Base-by-base conservation (phyloP, 2,113 vertebrate species). In the Passer domesticus region DNA sequence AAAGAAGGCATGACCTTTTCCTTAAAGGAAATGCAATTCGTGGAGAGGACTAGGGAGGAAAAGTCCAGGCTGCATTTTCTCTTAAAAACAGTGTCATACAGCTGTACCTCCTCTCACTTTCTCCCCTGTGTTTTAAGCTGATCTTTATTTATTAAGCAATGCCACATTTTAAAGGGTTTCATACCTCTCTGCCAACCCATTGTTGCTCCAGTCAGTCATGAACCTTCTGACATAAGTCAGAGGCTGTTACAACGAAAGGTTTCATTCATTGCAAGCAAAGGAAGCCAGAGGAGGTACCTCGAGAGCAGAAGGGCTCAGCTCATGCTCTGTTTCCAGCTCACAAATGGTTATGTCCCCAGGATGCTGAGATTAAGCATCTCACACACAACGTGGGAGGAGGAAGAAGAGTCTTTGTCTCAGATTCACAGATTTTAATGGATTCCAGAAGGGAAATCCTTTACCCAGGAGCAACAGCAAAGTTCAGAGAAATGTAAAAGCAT, bases 401-500 rank as follows among this genome's bases (percentile, higher is more conserved):
- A 90, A 74, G 92, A 92, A 41, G 20, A 72, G 15, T 7, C 18
- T 83, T 90, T 87, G n/a, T 77, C 59, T 66, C 66, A 83, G 44
- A 73, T 66, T 86, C 37, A 60, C 31, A 81, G 49, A 59, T 83
- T 86, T 73, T 95, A 91, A 95, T 93, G 85, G 76, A 83, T 92
- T 95, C 93, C 91, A 96, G 85, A 92, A 87, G 41, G 21, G 27
- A 92, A 91, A 75, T 86, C 49, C 95, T 96, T 96, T 92, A 86
- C 72, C 2, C 6, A 64, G 39, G 12, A 81, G 60, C 37, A 86
- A 86, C 53, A 79, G 46, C 28, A 78, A 95, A 80, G 49, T 88
- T 90, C 88, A 84, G 80, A 95, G 89, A 93, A 96, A 93, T 82
- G 46, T 49, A 95, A 87, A 96, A 93, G 31, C 64, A 88, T 95